A percentile compares a stretch with the other conserved stretches of the same genome.
phyloP scores from a whole-genome alignment of 2,797 vertebrate species.

The Salmo trutta region DNA sequence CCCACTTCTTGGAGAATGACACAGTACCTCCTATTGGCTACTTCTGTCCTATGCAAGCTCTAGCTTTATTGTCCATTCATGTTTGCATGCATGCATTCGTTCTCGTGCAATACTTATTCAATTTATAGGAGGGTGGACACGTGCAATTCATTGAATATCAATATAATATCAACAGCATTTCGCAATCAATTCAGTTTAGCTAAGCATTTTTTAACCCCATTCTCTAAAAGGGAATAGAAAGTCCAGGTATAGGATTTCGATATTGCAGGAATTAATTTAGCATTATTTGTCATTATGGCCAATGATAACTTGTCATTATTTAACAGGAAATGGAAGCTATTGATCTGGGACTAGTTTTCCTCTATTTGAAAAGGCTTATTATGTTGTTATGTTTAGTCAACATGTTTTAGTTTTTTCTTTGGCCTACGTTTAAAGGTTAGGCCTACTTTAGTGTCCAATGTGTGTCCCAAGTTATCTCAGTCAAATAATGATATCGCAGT shows the following conservation, averaged over 20 bases:
- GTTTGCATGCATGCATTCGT: no score
- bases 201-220: background rate
- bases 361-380: background rate
- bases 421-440: background rate
- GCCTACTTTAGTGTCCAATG: background rate
- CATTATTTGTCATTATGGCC: background rate
- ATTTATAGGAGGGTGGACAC: background rate
- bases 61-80: background rate
- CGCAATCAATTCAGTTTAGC: background rate
- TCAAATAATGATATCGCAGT: background rate
- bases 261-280: background rate
- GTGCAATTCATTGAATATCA: background rate
- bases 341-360: background rate
- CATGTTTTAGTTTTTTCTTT: background rate
- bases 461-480: background rate
- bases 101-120: background rate
- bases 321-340: background rate
- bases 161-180: background rate
- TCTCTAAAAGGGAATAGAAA: background rate
- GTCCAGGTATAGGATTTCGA: background rate
- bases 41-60: constrained; percentile 58
- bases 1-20: constrained; percentile 53
- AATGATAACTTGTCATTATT: background rate
- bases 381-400: background rate
- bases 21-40: constrained; percentile 73